Base-by-base conservation (phyloP, 2,888 invertebrate species). In the Sclerodermus sp. region DNA sequence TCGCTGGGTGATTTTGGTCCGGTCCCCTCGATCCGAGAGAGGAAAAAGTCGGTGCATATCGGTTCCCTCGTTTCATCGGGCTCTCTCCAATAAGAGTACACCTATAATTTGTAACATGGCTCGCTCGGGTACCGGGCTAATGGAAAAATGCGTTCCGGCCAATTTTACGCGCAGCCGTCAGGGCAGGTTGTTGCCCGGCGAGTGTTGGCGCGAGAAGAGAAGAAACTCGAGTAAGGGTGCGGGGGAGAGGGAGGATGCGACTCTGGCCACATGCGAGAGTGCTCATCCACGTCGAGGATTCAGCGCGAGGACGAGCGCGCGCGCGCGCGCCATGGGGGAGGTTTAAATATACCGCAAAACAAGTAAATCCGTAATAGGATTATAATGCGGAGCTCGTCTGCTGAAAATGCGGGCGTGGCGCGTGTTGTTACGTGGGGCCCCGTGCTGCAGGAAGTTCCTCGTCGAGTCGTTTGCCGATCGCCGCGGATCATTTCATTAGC, bases 41-140 rank as follows among this genome's bases (percentile, higher is more conserved):
- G 58, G 53, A 60, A 64, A 64, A 55, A 49, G 53, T 37, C 53
- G 42, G 58, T 42, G 57, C 55, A 49, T 59, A 57, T 64, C 59
- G 60, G 64, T 60, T 60, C 54, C 51, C 57, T 56, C 55, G 62
- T 64, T 64, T 64, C 64, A 60, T 58, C 60, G 59, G 49, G 44
- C 55, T 60, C 64, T 5, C 8, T 62, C 52, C 64, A 64, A 64
- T 64, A 61, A 64, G 55, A 60, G 63, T 57, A 65, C 61, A 70
- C 72, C 71, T 71, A 68, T 72, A 73, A 73, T 73, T 73, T 72
- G 67, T 71, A 66, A 67, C 63, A 63, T 64, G 60, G 63, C 63
- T 23, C 60, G 63, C 63, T 23, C 60, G 64, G 65, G 60, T 65
- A 71, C 63, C 58, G 60, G 63, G 67, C 65, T 73, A 72, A 73